Conservation (phyloP, 1,140 invertebrate species). For the Tribolium castaneum region DNA sequence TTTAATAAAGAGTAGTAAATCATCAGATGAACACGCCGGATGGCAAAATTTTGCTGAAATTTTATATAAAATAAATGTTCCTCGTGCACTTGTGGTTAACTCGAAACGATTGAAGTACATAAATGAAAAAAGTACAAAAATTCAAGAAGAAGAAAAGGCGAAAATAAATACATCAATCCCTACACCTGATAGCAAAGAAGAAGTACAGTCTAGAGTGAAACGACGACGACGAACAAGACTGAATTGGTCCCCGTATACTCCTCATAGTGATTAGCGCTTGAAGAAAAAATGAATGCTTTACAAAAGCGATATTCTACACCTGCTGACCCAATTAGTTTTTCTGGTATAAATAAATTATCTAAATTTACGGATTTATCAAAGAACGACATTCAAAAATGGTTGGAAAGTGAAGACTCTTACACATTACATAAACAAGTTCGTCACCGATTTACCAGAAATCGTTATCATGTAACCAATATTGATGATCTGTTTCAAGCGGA, state of each 20-base stretch:
- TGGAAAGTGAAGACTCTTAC: too few species aligned
- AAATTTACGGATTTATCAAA: not conserved
- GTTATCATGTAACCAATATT: too few species aligned
- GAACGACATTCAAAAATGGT: not conserved
- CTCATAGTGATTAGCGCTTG: not conserved
- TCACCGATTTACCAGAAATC: too few species aligned
- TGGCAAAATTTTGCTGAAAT: not conserved
- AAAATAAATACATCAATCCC: not conserved
- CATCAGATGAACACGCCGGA: not conserved
- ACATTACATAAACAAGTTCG: too few species aligned
- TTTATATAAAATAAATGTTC: constrained; percentile 14
- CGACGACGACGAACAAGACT: not conserved
- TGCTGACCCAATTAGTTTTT: not conserved
- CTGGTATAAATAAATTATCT: not conserved
- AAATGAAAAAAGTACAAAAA: not conserved
- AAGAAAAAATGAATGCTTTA: not conserved
- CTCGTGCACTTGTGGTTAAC: not conserved
- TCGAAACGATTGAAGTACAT: not conserved
- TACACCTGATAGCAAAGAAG: not conserved
- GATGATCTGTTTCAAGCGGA: too few species aligned
- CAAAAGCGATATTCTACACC: not conserved
- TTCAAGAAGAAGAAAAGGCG: not conserved
- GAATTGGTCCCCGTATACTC: not conserved
- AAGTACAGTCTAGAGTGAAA: too few species aligned
- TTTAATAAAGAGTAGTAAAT: not conserved